Evolutionary conservation across 2,888 invertebrate species (phyloP).

Genomic region (Oxystoma pomonae): DNA sequence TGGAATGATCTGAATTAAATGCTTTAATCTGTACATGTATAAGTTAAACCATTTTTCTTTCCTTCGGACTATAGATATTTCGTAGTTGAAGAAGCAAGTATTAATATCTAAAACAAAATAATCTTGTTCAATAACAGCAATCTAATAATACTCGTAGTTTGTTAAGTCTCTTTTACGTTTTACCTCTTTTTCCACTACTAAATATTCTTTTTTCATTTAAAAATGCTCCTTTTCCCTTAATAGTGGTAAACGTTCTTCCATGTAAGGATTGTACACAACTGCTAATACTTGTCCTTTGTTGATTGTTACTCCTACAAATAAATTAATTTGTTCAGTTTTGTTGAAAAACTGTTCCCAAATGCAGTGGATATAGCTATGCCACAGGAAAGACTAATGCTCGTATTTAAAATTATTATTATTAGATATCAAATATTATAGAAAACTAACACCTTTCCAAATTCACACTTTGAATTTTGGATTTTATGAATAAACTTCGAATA

Average conservation of each 20-base stretch:
- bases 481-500: too few relatives aligned
- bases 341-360: too few relatives aligned
- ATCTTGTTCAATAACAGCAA: neutral
- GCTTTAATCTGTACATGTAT: constrained; percentile 43
- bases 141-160: neutral
- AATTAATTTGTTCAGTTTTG: too few relatives aligned
- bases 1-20: constrained; percentile 40
- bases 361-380: too few relatives aligned
- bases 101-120: constrained; percentile 37
- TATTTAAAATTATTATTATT: too few relatives aligned
- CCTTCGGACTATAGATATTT: constrained; percentile 44
- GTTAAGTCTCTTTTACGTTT: neutral
- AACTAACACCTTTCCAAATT: too few relatives aligned
- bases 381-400: too few relatives aligned
- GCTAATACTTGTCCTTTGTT: constrained; percentile 60
- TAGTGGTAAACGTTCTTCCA: constrained; percentile 68
- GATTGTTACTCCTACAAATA: constrained; percentile 62
- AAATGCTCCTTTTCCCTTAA: constrained; percentile 67
- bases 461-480: too few relatives aligned
- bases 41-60: constrained; percentile 39
- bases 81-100: constrained; percentile 40
- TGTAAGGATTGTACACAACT: constrained; percentile 70
- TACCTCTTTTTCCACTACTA: constrained; percentile 53
- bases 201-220: constrained; percentile 61
- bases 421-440: too few relatives aligned